These are phyloP conservation scores for Leistus spinibarbis DNA, from an alignment of 2,888 invertebrate genomes.

Conservation along the genomic window DNA sequence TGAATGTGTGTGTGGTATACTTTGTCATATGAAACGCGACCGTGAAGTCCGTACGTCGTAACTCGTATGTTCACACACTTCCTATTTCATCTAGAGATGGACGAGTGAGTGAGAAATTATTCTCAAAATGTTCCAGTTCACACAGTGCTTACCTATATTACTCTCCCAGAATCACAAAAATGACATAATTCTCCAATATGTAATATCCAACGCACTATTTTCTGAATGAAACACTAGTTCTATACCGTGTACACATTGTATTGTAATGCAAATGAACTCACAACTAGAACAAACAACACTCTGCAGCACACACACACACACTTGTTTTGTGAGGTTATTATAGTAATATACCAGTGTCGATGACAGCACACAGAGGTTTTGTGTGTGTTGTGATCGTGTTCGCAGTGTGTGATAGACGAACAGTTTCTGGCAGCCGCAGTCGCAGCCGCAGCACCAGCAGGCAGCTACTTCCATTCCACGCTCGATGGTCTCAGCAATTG, in stretches of 20 bases:
- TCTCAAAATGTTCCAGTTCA: conserved; percentile 14
- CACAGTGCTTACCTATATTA: conserved; percentile 26
- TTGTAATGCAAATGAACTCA: conserved; percentile 7
- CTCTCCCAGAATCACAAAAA: conserved; percentile 11
- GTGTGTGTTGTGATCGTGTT: conserved; percentile 1
- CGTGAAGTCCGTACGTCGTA: conserved; percentile 27
- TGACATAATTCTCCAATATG: conserved; percentile 7
- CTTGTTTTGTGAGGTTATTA: neutral
- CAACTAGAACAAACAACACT: neutral
- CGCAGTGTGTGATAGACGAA: conserved; percentile 12
- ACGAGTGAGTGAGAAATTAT: neutral
- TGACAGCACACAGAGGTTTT: neutral
- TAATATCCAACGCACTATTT: conserved; percentile 17
- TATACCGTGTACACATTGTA: conserved; percentile 6
- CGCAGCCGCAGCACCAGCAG: no score
- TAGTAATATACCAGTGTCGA: neutral
- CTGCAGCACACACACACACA: neutral
- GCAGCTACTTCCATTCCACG: neutral
- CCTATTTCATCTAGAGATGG: conserved; percentile 18
- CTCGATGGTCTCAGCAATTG: conserved; percentile 22
- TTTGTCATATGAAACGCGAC: conserved; percentile 20
- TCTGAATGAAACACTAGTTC: conserved; percentile 22
- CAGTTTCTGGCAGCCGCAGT: conserved; percentile 30
- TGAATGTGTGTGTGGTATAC: conserved; percentile 20
- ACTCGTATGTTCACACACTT: conserved; percentile 18